Evolutionary conservation across 2,888 invertebrate genomes (phyloP).

Genomic region (Thereva nobilitata): DNA sequence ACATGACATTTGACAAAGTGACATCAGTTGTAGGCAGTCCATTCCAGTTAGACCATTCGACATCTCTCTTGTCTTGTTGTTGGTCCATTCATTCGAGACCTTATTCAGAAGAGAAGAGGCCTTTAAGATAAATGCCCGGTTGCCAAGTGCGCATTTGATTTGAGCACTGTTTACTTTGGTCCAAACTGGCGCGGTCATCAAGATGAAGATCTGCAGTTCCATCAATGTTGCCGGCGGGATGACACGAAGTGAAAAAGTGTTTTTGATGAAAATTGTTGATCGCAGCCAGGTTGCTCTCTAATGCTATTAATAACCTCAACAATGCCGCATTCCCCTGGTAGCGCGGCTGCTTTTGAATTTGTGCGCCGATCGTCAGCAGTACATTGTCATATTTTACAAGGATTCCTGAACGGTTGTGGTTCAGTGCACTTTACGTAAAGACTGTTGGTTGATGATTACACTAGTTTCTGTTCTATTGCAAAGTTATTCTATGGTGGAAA

Average conservation of each 20-base stretch:
- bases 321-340: slow-evolving; percentile 22
- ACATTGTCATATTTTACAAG: slow-evolving; percentile 32
- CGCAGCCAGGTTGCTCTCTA: slow-evolving; percentile 29
- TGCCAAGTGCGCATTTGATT: slow-evolving; percentile 30
- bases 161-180: slow-evolving; percentile 21
- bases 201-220: slow-evolving; percentile 29
- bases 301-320: slow-evolving; percentile 32
- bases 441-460: no score
- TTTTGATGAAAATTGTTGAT: slow-evolving; percentile 43
- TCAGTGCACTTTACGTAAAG: background rate
- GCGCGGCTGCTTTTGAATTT: slow-evolving; percentile 32
- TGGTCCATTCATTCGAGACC: slow-evolving; percentile 8
- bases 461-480: no score
- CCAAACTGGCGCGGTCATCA: slow-evolving; percentile 23
- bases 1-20: slow-evolving; percentile 48
- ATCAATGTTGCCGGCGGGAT: slow-evolving; percentile 5
- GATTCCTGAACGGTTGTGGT: background rate
- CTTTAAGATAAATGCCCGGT: slow-evolving; percentile 27
- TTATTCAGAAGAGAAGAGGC: slow-evolving; percentile 17
- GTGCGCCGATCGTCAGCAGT: slow-evolving; percentile 29
- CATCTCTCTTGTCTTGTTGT: slow-evolving; percentile 21
- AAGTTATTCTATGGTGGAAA: no score
- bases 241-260: slow-evolving; percentile 33
- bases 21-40: slow-evolving; percentile 44
- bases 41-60: slow-evolving; percentile 40